Percentiles rank a stretch among this genome's conserved stretches.
Conservation (phyloP, 2,113 vertebrate species). For the Anhinga anhinga region DNA sequence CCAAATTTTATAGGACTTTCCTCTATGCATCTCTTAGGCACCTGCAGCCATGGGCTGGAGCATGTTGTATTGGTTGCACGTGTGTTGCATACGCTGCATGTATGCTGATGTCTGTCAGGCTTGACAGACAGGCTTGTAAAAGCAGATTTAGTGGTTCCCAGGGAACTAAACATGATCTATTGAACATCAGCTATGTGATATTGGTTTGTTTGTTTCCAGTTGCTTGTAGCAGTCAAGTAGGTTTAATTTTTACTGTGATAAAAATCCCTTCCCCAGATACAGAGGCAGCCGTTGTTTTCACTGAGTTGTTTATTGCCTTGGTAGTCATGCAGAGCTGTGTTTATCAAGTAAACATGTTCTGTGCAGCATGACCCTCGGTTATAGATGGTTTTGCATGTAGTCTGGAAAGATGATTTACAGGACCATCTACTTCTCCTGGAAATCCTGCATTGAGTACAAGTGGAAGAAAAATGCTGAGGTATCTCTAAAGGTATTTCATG, state of each 20-base stretch:
- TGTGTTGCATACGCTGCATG: neutral
- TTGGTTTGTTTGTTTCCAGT: neutral
- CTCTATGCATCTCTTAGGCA: neutral
- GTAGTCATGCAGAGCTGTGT: neutral
- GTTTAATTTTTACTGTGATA: neutral
- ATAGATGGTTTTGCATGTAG: neutral
- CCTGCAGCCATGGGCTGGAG: neutral
- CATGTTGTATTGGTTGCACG: rapidly evolving
- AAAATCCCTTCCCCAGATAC: neutral
- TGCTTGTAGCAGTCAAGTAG: neutral
- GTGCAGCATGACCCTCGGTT: neutral
- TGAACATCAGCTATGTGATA: neutral
- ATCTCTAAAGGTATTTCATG: neutral
- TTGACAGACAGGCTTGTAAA: neutral
- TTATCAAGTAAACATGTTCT: neutral
- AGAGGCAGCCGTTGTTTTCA: neutral
- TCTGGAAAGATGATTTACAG: neutral
- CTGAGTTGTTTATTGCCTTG: neutral
- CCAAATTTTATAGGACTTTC: neutral
- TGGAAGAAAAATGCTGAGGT: neutral
- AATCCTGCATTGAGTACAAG: neutral
- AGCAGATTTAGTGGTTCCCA: neutral
- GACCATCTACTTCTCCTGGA: neutral
- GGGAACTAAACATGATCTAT: neutral
- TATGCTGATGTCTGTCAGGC: neutral